These are phyloP conservation scores for Mastacembelus armatus DNA, from an alignment of 2,797 vertebrate genomes.

Conservation along the genomic window DNA sequence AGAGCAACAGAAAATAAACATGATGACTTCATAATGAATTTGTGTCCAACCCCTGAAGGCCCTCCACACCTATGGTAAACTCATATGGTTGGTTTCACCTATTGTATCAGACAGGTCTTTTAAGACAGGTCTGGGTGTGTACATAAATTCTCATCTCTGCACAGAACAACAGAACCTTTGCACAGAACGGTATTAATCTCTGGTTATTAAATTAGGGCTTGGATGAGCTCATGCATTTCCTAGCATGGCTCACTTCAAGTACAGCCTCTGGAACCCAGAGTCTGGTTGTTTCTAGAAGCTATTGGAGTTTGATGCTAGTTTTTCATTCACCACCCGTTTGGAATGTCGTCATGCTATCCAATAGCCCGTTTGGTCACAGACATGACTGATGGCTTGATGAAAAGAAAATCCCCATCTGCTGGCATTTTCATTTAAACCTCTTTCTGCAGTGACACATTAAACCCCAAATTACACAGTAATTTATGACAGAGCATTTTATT, in stretches of 20 bases:
- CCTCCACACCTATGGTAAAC: conserved; percentile 10
- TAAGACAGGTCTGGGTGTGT: background rate
- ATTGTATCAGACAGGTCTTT: background rate
- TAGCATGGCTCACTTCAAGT: background rate
- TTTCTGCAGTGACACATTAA: background rate
- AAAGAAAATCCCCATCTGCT: background rate
- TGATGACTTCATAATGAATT: background rate
- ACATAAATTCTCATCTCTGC: no score
- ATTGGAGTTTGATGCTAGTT: background rate
- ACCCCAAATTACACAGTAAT: background rate
- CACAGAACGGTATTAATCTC: background rate
- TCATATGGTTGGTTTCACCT: background rate
- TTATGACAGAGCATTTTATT: background rate
- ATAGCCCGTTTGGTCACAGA: no score
- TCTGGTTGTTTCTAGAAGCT: background rate
- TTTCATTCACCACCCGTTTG: no score
- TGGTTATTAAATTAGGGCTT: background rate
- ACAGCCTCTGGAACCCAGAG: background rate
- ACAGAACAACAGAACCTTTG: no score
- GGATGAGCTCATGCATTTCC: background rate
- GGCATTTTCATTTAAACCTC: background rate
- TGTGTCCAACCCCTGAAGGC: background rate
- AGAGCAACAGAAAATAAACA: background rate
- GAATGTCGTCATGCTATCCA: no score
- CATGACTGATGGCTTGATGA: background rate